Evolutionary conservation across 2,113 vertebrate genomes (phyloP), one percentile per base, ranked within the genome.

Genomic region (Catharus fuscescens): DNA sequence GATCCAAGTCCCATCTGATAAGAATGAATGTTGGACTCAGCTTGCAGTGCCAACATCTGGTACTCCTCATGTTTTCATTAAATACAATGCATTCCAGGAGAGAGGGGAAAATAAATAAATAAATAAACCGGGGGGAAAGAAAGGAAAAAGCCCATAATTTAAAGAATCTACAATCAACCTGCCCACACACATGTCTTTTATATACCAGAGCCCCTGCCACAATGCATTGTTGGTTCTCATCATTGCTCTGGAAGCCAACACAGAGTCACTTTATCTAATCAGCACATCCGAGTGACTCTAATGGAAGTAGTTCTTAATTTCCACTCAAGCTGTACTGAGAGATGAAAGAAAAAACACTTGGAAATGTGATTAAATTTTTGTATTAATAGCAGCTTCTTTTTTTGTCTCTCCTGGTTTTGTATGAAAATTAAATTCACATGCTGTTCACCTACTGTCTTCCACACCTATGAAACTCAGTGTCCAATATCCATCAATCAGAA

Each of bases 1-100:
- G 73, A 87, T 72, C n/a, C 61, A 81, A 82, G 71, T 50, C 50
- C 74, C 50, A 91, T 86, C 84, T 80, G 90, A 93, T 88, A 95
- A 82, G 90, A 90, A 70, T 1, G 25, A 91, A 85, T 18, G 29
- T 52, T 60, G 56, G 71, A 80, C 66, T 34, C 2, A 2, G 47
- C 21, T 19, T 72, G 45, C 48, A 78, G 56, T 52, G 67, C 60
- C 74, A 80, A 53, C 42, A 77, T 64, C 52, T 53, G 59, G 47
- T 56, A 25, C 6, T 70, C 10, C 24, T 90, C 76, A 8, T 12
- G 29, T 40, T 88, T 83, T 73, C 60, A 78, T 71, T 78, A 90
- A 70, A 91, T 32, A 48, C 13, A 34, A 21, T 7, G 12, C 2
- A 3, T 67, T 67, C 72, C 44, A 76, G 52, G 28, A 9, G 15